Conservation (phyloP, 2,113 vertebrate genomes). For the Callospermophilus lateralis region DNA sequence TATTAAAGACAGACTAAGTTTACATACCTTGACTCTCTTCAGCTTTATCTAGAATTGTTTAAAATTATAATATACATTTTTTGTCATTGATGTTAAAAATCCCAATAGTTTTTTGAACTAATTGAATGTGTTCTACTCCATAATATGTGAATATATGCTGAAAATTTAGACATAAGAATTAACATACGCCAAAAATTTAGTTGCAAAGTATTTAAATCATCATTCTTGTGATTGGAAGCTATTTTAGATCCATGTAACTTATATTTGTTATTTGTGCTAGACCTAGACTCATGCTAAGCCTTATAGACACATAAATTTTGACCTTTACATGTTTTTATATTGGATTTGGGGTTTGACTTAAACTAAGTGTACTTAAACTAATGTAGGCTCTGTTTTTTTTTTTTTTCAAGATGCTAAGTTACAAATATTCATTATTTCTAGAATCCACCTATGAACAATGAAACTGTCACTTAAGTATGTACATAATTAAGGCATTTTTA, state of each 20-base stretch:
- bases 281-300: not conserved
- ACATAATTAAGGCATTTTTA: constrained; percentile 54
- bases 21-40: not conserved
- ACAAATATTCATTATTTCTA: constrained; percentile 49
- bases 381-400: not conserved
- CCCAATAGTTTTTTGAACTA: not conserved
- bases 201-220: not conserved
- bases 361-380: constrained; percentile 1
- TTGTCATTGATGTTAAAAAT: not conserved
- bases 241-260: not conserved
- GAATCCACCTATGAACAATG: not conserved
- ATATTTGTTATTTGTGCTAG: not conserved
- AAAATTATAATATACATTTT: not conserved
- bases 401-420: constrained; percentile 34
- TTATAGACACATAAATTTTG: not conserved
- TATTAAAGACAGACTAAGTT: not conserved
- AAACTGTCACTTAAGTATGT: constrained; percentile 23
- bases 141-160: not conserved
- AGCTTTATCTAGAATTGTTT: not conserved
- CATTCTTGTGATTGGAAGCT: not conserved
- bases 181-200: not conserved
- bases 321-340: not conserved
- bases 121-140: not conserved
- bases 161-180: too few relatives aligned
- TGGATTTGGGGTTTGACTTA: not conserved